Percentiles rank a stretch among this genome's conserved stretches.
These are phyloP conservation scores for Cyphomyrmex costatus DNA, from an alignment of 1,140 invertebrate genomes.

Conservation along the genomic window DNA sequence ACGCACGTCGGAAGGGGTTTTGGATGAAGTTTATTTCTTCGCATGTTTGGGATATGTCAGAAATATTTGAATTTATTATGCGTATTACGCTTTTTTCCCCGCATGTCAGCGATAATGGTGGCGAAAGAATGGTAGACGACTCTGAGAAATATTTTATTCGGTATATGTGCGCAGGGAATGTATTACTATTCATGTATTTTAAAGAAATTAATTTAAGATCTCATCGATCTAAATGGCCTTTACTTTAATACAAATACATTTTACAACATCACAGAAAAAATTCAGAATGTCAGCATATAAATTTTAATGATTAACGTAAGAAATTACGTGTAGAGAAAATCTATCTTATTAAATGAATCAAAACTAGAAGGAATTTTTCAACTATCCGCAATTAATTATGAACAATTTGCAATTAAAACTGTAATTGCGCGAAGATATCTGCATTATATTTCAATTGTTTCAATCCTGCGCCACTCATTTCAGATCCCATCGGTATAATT, in stretches of 20 bases:
- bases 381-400: not conserved
- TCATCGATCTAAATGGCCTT: not conserved
- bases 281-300: not conserved
- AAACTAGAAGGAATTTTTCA: not conserved
- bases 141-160: conserved; percentile 4
- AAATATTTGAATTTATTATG: conserved; percentile 65
- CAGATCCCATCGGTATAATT: conserved; percentile 43
- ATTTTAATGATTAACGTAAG: not conserved
- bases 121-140: not conserved
- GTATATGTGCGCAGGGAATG: not conserved
- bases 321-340: not conserved
- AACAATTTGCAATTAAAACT: conserved; percentile 22
- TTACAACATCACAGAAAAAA: not conserved
- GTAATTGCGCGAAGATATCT: not conserved
- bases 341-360: not conserved
- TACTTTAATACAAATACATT: not conserved
- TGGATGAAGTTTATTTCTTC: conserved; percentile 64
- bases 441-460: conserved; percentile 12
- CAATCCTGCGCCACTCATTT: conserved; percentile 8
- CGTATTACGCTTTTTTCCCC: conserved; percentile 32
- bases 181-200: not conserved
- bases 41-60: conserved; percentile 18
- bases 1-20: conserved; percentile 47
- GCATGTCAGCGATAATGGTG: conserved; percentile 11
- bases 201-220: conserved; percentile 7